These are phyloP conservation scores for Ciona savignyi DNA, from an alignment of 23 tunicate species.

Conservation along the genomic window DNA sequence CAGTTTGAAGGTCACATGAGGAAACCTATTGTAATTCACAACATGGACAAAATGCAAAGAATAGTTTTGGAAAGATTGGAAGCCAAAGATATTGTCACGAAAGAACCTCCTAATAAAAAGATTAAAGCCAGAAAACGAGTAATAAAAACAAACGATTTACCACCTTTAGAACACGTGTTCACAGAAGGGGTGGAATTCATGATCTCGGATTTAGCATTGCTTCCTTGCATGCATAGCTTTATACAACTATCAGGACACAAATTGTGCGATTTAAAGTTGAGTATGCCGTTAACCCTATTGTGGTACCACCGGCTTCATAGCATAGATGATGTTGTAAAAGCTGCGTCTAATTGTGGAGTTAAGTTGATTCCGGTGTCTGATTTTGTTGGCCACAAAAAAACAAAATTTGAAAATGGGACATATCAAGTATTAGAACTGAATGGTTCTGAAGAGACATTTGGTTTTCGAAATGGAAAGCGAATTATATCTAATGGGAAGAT, in stretches of 20 bases:
- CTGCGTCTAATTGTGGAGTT: slow-evolving; percentile 26
- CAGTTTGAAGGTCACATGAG: slow-evolving; percentile 39
- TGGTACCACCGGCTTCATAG: slow-evolving; percentile 52
- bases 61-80: slow-evolving; percentile 39
- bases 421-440: slow-evolving; percentile 24
- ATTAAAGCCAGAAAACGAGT: slow-evolving; percentile 14
- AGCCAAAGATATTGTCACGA: not conserved
- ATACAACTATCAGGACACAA: not conserved
- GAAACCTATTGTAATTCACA: slow-evolving; percentile 85
- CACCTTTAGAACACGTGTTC: slow-evolving; percentile 83
- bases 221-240: slow-evolving; percentile 69
- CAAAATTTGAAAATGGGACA: slow-evolving; percentile 16
- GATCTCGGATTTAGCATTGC: slow-evolving; percentile 65
- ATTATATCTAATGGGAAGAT: not conserved
- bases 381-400: not conserved
- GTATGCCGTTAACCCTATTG: slow-evolving; percentile 29
- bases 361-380: slow-evolving; percentile 1
- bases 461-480: not conserved
- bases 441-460: not conserved
- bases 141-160: slow-evolving; percentile 77
- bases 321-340: slow-evolving; percentile 14
- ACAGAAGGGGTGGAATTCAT: slow-evolving; percentile 88
- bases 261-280: not conserved
- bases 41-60: slow-evolving; percentile 89
- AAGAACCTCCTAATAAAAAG: slow-evolving; percentile 5